phyloP scores from a whole-genome alignment of 92 coral and sea anemone species.

The Virgularia gustaviana region DNA sequence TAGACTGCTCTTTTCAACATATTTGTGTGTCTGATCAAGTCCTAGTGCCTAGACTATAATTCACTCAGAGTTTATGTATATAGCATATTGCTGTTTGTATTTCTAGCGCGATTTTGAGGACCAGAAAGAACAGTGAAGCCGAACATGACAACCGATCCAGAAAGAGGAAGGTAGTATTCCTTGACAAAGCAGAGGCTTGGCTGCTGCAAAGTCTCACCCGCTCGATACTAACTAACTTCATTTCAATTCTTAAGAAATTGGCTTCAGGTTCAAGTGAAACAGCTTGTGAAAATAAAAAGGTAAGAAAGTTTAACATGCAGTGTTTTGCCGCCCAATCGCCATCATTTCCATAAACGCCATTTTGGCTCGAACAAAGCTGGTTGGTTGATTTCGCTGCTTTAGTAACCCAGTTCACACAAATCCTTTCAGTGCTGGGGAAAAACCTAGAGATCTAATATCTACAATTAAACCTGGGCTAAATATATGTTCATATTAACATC shows the following conservation, averaged over 20 bases:
- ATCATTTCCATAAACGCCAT: slow-evolving; percentile 34
- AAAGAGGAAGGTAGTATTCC: slow-evolving; percentile 26
- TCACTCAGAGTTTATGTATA: too few species aligned
- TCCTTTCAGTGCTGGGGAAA: too few species aligned
- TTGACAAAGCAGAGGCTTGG: not conserved
- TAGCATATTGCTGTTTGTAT: too few species aligned
- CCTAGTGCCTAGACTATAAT: too few species aligned
- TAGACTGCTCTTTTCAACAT: too few species aligned
- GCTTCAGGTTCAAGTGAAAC: not conserved
- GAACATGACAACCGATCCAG: slow-evolving; percentile 35
- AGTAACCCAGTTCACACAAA: too few species aligned
- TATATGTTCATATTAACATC: too few species aligned
- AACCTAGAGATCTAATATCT: too few species aligned
- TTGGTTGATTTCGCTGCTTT: too few species aligned
- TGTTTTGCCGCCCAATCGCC: slow-evolving; percentile 24
- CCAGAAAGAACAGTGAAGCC: slow-evolving; percentile 34
- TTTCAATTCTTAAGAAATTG: slow-evolving; percentile 5
- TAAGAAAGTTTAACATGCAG: not conserved
- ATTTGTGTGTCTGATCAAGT: too few species aligned
- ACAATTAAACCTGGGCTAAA: too few species aligned
- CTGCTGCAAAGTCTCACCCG: not conserved
- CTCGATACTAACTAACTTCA: not conserved
- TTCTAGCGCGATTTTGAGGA: slow-evolving; percentile 29
- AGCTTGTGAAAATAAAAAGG: slow-evolving; percentile 3
- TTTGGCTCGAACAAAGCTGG: not conserved